phyloP scores from a whole-genome alignment of 2,113 vertebrate genomes.

The Poecile atricapillus region DNA sequence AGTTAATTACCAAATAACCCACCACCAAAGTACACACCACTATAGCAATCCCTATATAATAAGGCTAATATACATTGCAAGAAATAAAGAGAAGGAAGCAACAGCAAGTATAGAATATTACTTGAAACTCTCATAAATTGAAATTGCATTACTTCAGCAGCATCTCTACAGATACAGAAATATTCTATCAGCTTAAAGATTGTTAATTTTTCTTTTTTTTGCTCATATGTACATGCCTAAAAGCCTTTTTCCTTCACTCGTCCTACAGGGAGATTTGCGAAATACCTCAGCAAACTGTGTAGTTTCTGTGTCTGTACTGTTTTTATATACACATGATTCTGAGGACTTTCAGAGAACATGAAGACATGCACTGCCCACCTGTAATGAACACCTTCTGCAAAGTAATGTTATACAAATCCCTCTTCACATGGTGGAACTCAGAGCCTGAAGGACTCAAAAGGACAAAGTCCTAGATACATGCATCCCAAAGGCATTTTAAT shows the following conservation, averaged over 20 bases:
- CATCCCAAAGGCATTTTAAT: not conserved
- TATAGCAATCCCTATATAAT: accelerated
- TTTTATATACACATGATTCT: not conserved
- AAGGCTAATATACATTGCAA: not conserved
- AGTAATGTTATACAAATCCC: not conserved
- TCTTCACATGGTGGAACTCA: not conserved
- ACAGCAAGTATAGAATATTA: not conserved
- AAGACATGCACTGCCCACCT: not conserved
- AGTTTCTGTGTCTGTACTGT: not conserved
- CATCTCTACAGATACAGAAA: not conserved
- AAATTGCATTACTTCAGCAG: not conserved
- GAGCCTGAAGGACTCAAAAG: not conserved
- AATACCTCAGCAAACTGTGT: no score
- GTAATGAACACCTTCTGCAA: not conserved
- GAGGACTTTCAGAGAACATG: not conserved
- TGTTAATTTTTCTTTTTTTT: not conserved
- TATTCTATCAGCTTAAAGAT: not conserved
- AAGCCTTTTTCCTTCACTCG: not conserved
- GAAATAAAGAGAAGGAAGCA: not conserved
- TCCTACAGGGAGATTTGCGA: not conserved
- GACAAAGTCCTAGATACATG: not conserved
- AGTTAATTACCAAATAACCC: not conserved
- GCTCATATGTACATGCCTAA: not conserved
- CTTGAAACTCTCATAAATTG: not conserved
- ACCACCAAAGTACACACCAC: not conserved